A percentile compares a stretch with the other conserved stretches of the same genome.
Conservation (phyloP, 2,797 vertebrate genomes). For the Acipenser ruthenus region DNA sequence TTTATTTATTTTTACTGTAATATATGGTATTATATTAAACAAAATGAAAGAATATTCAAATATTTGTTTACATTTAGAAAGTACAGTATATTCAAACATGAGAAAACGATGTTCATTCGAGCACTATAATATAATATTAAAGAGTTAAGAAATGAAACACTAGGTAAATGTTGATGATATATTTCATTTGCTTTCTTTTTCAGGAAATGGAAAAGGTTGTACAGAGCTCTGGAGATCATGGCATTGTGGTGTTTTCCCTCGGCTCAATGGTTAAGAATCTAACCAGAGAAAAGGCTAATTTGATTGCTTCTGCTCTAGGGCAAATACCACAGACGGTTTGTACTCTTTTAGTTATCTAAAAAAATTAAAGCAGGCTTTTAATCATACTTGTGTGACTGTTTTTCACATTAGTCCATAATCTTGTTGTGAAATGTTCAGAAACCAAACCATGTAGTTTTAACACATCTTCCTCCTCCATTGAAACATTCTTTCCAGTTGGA, state of each 20-base stretch:
- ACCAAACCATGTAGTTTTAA: not conserved
- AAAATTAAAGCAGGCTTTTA: not conserved
- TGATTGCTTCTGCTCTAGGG: conserved; percentile 74
- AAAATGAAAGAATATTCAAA: no score
- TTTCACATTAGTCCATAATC: not conserved
- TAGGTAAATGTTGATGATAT: not conserved
- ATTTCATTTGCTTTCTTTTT: conserved; percentile 5
- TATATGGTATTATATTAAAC: no score
- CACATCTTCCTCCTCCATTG: not conserved
- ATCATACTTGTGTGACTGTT: not conserved
- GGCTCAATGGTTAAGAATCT: conserved; percentile 75
- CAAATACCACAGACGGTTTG: conserved; percentile 84
- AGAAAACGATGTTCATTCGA: no score
- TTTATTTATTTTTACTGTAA: no score
- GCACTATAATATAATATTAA: no score
- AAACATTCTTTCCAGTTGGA: no score
- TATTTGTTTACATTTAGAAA: no score
- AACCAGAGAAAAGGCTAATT: conserved; percentile 62
- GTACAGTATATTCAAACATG: no score
- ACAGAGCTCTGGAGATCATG: conserved; percentile 77
- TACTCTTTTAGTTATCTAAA: not conserved
- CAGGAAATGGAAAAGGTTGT: conserved; percentile 88
- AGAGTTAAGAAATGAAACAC: not conserved
- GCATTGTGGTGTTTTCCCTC: conserved; percentile 77
- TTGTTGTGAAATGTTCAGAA: not conserved